A percentile compares a stretch with the other conserved stretches of the same genome.
Evolutionary conservation across 1,140 invertebrate genomes (phyloP).

Genomic region (Delia radicum): DNA sequence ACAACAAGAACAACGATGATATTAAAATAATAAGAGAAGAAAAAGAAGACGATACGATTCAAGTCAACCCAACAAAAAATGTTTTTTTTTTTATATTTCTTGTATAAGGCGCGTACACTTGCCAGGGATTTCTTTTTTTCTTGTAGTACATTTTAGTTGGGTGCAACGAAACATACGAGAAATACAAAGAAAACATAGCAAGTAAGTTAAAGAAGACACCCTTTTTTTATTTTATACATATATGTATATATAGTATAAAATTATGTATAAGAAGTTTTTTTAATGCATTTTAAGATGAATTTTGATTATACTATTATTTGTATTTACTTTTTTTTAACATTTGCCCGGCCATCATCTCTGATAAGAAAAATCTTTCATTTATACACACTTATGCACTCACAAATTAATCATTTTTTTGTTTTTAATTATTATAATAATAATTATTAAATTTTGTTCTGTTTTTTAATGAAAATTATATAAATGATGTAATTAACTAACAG

Average conservation of each 20-base stretch:
- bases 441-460: not conserved
- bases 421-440: not conserved
- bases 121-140: constrained; percentile 12
- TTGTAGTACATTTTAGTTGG: not conserved
- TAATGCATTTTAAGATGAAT: not conserved
- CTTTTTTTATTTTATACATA: not conserved
- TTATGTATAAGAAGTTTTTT: not conserved
- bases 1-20: not conserved
- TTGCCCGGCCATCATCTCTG: constrained; percentile 9
- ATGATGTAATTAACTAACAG: constrained; percentile 20
- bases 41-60: constrained; percentile 22
- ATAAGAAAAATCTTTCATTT: not conserved
- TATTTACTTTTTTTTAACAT: not conserved
- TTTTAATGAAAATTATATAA: constrained; percentile 24
- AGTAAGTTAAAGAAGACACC: constrained; percentile 8
- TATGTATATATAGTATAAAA: not conserved
- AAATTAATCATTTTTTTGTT: not conserved
- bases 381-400: not conserved
- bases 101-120: constrained; percentile 7
- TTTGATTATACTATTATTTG: not conserved
- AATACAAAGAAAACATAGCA: constrained; percentile 1
- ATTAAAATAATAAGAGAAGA: not conserved
- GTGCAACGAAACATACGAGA: constrained; percentile 6
- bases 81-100: not conserved
- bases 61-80: not conserved